Base-by-base conservation (phyloP, 92 coral and sea anemone genomes). In the Blastomussa wellsi region DNA sequence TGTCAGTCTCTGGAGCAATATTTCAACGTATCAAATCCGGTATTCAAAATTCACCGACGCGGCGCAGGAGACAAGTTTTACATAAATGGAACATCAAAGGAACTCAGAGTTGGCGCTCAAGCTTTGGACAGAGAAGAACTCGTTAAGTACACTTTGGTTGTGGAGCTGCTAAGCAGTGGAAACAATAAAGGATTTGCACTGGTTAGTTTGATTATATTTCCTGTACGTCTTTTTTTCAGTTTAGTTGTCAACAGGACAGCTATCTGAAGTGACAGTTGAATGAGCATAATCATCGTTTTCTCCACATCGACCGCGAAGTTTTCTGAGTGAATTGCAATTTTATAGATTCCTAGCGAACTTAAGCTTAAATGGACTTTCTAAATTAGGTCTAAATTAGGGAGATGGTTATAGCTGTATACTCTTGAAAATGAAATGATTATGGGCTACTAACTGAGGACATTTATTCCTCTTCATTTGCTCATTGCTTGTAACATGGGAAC, bases 91-190 rank as follows among this genome's bases (percentile, higher is more conserved):
- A 22, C 83, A 15, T 39, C 88, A 14, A 77, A 85, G 69, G 88
- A 77, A 36, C 77, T 85, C 70, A 44, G 36, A 66, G 83, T 77
- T 48, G 88, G 59, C 26, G 17, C 51, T 19, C 82, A 66, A 52
- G 82, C 35, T 22, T 52, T 85, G 78, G 83, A 85, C 52, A 66
- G 88, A 67, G 88, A 85, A 52, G 26, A 77, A 70, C 64, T 26
- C 22, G 19, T 42, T 7, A 53, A 39, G 42, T 26, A 52, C 68
- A 38, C 7, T 33, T 37, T 85, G 41, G 69, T 85, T 55, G 49
- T 85, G 66, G 83, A 85, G 48, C 39, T 85, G 2, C 55, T 26
- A 0, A 85, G 64, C 51, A 78, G 69, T 55, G 83, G 88, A 31
- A 67, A 29, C 26, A 76, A 65, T 28, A 78, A 71, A 77, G 88